These are phyloP conservation scores for Amblyopsis rosae DNA, from an alignment of 2,113 vertebrate genomes.

Conservation along the genomic window DNA sequence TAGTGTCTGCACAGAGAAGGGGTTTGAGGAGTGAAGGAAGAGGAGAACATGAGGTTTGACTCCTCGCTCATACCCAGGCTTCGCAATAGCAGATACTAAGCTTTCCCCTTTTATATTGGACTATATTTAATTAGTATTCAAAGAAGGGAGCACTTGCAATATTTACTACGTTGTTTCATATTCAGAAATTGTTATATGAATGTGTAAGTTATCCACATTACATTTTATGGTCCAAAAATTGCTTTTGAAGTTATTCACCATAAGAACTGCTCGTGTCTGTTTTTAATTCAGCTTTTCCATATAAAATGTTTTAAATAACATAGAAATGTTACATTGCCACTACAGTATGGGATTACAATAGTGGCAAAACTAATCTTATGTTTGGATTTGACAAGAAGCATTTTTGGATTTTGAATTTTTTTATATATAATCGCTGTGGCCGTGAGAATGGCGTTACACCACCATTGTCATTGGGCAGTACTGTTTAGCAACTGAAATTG, in stretches of 20 bases:
- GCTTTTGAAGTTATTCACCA: slow-evolving; percentile 18
- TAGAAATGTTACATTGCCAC: no score
- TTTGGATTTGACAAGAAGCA: no score
- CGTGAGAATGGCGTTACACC: no score
- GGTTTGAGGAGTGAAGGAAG: neutral
- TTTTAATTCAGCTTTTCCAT: neutral
- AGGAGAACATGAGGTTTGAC: slow-evolving; percentile 5
- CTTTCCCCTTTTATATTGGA: slow-evolving; percentile 11
- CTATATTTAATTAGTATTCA: slow-evolving; percentile 19
- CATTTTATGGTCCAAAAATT: slow-evolving; percentile 40
- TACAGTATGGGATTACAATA: no score
- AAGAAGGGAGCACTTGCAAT: slow-evolving; percentile 60
- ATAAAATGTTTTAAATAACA: neutral
- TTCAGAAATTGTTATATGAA: slow-evolving; percentile 51
- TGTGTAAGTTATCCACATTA: slow-evolving; percentile 47
- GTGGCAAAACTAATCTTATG: no score
- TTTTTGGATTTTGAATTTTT: no score
- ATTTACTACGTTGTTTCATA: slow-evolving; percentile 54
- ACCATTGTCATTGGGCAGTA: no score
- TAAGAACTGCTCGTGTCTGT: slow-evolving; percentile 4
- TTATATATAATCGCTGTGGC: no score
- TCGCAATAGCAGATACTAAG: slow-evolving; percentile 1
- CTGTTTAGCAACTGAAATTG: no score
- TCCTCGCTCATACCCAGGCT: neutral
- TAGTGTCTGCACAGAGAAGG: no score